Evolutionary conservation across 2,113 vertebrate genomes (phyloP), one percentile per base, ranked within the genome.

Genomic region (Garra rufa): DNA sequence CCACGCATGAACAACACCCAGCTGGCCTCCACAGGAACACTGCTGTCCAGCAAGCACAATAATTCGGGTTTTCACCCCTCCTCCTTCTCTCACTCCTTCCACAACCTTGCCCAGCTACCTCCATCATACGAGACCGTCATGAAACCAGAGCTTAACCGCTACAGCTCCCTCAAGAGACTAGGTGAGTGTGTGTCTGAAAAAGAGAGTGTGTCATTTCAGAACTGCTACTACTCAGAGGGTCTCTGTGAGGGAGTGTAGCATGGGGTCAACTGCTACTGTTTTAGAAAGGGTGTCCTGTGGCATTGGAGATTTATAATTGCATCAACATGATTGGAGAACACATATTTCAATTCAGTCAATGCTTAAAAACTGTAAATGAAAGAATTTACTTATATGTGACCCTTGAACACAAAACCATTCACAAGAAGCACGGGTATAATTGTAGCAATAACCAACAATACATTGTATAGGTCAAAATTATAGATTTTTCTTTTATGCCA

Each of bases 41-140:
- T 95, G 57, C 86, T 93, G 0, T 92, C 93, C 77, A 87, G 93
- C 91, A 95, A 96, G 78, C 96, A 96, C 85, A 94, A 92, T 88
- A 96, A 94, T 28, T 61, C 85, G 41, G 52, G 81, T 44, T 85
- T 79, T 21, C 94, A 93, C 78, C 91, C 96, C 21, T 93, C 96
- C 21, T 93, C 95, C 85, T 95, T 96, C 90, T 96, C 96, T 0
- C 94, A 97, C 82, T 98, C 97, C 76, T 97, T 97, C 92, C 96
- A 98, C 94, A 96, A 98, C 91, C 94, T 98, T 86, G 96, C 96
- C 3, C 96, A 97, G 86, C 95, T 97, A 86, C 97, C 97, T 13
- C 96, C 96, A 0, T 96, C 96, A 79, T 97, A 97, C 15, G 96
- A 97, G 65, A 84, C 92, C 0, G 91, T 93, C 26, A 89, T 95